Evolutionary conservation across 2,888 invertebrate genomes (phyloP).

Genomic region (Schizaphis graminum): DNA sequence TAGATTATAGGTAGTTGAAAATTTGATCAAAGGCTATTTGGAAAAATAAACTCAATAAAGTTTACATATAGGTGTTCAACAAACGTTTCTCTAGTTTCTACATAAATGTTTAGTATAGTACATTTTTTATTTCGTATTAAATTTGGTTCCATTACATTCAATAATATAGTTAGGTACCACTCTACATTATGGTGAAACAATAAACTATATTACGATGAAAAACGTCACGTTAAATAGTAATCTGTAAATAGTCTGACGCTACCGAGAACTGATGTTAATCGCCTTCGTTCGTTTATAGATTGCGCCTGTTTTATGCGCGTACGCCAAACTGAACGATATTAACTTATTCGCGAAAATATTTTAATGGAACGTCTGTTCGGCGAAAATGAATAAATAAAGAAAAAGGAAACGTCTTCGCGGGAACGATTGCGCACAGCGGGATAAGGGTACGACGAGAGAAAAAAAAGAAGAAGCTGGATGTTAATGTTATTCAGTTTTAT

Average conservation of each 20-base stretch:
- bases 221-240: neutral
- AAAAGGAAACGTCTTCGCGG: neutral
- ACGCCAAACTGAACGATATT: neutral
- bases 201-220: neutral
- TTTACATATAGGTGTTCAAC: neutral
- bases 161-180: neutral
- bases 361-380: neutral
- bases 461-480: neutral
- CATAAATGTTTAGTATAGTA: neutral
- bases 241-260: neutral
- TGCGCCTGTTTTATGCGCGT: neutral
- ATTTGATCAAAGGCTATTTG: neutral
- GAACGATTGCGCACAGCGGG: no score
- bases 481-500: constrained; percentile 52
- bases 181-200: neutral
- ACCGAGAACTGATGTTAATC: neutral
- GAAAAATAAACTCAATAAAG: neutral
- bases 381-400: neutral
- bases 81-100: neutral
- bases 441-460: neutral
- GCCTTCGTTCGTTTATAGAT: neutral
- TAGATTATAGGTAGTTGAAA: neutral
- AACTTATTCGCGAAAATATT: neutral
- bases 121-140: neutral
- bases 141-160: neutral